Conservation (phyloP, 1,140 invertebrate species). For the Heterodera carotae region DNA sequence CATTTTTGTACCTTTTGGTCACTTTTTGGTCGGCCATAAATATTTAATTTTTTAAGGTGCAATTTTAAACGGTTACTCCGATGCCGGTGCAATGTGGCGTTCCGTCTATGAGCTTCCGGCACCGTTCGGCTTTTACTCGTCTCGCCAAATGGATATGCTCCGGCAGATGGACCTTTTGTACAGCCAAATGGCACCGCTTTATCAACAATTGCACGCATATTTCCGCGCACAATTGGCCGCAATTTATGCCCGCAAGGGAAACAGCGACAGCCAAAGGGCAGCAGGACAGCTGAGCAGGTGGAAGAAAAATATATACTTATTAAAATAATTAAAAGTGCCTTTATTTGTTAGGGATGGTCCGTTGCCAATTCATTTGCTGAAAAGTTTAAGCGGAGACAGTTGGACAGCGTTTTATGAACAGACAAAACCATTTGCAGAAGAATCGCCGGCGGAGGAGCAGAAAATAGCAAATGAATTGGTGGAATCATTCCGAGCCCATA, state of each 20-base stretch:
- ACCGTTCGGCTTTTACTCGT: slow-evolving; percentile 5
- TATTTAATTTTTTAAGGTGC: slow-evolving; percentile 30
- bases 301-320: neutral
- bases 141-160: slow-evolving; percentile 35
- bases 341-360: slow-evolving; percentile 68
- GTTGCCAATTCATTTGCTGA: slow-evolving; percentile 74
- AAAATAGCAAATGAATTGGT: slow-evolving; percentile 45
- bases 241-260: slow-evolving; percentile 25
- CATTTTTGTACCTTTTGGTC: slow-evolving; percentile 15
- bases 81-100: slow-evolving; percentile 52
- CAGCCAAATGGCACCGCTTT: slow-evolving; percentile 45
- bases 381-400: slow-evolving; percentile 42
- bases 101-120: slow-evolving; percentile 46
- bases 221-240: slow-evolving; percentile 45
- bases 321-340: slow-evolving; percentile 14
- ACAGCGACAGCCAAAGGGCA: neutral
- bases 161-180: slow-evolving; percentile 40
- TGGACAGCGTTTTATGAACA: slow-evolving; percentile 48
- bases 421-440: slow-evolving; percentile 49
- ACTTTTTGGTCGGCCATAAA: neutral
- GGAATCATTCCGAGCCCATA: slow-evolving; percentile 48
- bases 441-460: slow-evolving; percentile 29
- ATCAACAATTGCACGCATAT: slow-evolving; percentile 52
- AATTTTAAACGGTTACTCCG: slow-evolving; percentile 46
- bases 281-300: neutral